Percentiles rank a stretch among this genome's conserved stretches.
phyloP scores from a whole-genome alignment of 2,888 invertebrate species.

The Baccha elongata region DNA sequence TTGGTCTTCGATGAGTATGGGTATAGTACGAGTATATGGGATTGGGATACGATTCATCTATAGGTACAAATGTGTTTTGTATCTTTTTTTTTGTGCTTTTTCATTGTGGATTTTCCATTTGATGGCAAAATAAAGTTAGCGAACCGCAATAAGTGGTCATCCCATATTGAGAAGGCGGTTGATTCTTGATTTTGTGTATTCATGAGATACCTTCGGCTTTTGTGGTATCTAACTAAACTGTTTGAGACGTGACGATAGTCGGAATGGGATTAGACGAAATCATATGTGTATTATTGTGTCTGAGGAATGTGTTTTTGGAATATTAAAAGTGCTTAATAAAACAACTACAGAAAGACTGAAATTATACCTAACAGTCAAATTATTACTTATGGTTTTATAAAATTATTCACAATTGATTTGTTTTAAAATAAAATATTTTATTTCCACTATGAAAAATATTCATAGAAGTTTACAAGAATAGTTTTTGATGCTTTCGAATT shows the following conservation, averaged over 20 bases:
- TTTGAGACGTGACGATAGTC: constrained; percentile 1
- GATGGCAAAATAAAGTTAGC: constrained; percentile 29
- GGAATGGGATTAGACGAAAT: neutral
- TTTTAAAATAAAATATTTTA: no score
- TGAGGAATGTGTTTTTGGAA: no score
- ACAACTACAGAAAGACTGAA: no score
- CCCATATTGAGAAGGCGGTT: constrained; percentile 34
- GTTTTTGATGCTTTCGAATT: no score
- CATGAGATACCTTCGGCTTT: constrained; percentile 8
- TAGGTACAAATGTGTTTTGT: neutral
- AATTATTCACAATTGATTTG: no score
- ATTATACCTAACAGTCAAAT: no score
- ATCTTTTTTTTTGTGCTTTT: neutral
- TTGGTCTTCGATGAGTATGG: neutral
- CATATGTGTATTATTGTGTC: no score
- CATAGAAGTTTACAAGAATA: no score
- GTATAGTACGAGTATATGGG: constrained; percentile 3
- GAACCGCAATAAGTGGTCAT: constrained; percentile 20
- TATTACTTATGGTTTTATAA: no score
- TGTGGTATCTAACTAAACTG: neutral
- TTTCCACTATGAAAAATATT: no score
- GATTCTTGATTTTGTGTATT: constrained; percentile 11
- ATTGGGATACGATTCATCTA: constrained; percentile 6
- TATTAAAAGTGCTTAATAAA: no score
- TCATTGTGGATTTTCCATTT: constrained; percentile 24